A percentile compares a stretch with the other conserved stretches of the same genome.
These are phyloP conservation scores for Lasioglossum vierecki DNA, from an alignment of 2,888 invertebrate species.

Conservation along the genomic window DNA sequence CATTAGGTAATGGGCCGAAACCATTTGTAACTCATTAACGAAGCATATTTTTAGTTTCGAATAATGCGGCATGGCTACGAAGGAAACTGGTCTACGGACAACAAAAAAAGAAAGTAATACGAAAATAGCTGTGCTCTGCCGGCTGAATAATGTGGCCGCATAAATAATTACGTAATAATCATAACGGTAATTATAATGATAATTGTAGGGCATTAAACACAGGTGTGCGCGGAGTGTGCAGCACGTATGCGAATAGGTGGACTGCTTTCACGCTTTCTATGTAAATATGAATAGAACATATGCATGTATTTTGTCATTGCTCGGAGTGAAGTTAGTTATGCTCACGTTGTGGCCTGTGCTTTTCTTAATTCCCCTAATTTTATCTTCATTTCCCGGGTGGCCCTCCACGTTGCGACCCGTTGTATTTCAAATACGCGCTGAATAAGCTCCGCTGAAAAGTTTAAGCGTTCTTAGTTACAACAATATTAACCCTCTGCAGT, in stretches of 20 bases:
- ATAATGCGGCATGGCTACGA: neutral
- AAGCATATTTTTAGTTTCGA: neutral
- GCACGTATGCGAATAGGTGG: neutral
- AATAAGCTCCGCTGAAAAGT: neutral
- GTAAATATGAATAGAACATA: neutral
- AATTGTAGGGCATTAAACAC: constrained; percentile 6
- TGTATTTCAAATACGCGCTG: neutral
- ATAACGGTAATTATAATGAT: constrained; percentile 17
- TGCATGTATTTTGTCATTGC: neutral
- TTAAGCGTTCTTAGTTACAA: neutral
- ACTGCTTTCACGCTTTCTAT: neutral
- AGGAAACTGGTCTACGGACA: neutral
- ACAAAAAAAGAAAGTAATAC: neutral
- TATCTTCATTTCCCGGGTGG: constrained; percentile 24
- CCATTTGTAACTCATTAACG: neutral
- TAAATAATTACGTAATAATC: constrained; percentile 24
- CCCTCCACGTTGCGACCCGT: neutral
- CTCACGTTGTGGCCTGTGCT: constrained; percentile 6
- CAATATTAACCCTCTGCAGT: neutral
- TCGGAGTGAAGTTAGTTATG: constrained; percentile 28
- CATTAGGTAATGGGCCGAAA: neutral
- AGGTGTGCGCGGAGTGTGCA: neutral
- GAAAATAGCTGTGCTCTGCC: neutral
- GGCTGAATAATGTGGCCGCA: neutral
- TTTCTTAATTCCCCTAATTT: constrained; percentile 44